A percentile compares a stretch with the other conserved stretches of the same genome.
These are phyloP conservation scores for Sternotherus odoratus DNA, from an alignment of 2,797 vertebrate species.

Conservation along the genomic window DNA sequence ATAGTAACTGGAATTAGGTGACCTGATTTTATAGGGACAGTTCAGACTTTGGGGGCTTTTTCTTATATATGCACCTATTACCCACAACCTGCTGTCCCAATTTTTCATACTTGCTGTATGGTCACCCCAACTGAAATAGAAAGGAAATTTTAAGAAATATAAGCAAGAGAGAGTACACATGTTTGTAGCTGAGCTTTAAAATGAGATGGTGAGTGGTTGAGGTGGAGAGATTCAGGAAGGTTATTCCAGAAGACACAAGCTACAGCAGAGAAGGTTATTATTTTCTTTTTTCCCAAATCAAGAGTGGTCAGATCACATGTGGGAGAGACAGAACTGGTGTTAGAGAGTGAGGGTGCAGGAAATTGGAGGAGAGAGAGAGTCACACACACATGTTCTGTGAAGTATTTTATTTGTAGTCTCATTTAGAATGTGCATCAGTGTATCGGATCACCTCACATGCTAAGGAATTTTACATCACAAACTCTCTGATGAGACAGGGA, in stretches of 20 bases:
- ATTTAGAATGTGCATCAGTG: neutral
- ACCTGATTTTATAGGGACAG: no score
- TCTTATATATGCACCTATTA: no score
- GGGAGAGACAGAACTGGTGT: neutral
- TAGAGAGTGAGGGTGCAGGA: neutral
- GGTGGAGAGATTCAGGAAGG: neutral
- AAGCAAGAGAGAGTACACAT: accelerated
- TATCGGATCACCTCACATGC: neutral
- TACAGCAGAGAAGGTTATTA: neutral
- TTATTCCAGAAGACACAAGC: neutral
- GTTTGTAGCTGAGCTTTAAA: neutral
- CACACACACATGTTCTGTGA: neutral
- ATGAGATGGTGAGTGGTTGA: neutral
- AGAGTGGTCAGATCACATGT: neutral
- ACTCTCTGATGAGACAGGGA: neutral
- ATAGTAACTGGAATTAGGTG: neutral
- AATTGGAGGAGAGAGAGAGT: neutral
- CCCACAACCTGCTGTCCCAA: no score
- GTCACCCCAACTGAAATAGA: no score
- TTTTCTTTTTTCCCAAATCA: neutral
- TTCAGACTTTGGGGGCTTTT: no score
- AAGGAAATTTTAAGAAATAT: neutral
- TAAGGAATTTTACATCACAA: neutral
- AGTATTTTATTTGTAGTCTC: neutral
- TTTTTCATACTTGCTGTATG: no score